A percentile compares a stretch with the other conserved stretches of the same genome.
Evolutionary conservation across 2,888 invertebrate species (phyloP).

Genomic region (Eilema depressum): DNA sequence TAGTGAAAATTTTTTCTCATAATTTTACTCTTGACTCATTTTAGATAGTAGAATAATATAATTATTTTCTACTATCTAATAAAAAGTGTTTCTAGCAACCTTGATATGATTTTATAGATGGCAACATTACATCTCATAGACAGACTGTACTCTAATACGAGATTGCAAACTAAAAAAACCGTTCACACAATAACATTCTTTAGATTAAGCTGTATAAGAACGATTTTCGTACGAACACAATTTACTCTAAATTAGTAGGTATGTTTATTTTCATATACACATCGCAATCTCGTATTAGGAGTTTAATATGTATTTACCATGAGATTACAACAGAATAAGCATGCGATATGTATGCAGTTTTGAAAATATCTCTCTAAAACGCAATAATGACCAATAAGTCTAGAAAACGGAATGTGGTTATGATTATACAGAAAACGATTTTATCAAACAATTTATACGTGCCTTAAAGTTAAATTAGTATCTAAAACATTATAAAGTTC

Average conservation of each 20-base stretch:
- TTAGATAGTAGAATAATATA: no score
- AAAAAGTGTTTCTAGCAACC: not conserved
- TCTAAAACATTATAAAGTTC: not conserved
- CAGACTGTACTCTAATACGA: not conserved
- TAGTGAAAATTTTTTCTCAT: no score
- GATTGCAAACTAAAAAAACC: not conserved
- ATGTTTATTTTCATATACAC: not conserved
- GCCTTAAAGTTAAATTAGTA: slow-evolving; percentile 49
- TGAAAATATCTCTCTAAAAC: slow-evolving; percentile 45
- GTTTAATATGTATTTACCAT: not conserved
- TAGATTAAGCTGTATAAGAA: not conserved
- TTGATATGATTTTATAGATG: not conserved
- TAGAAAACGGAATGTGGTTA: slow-evolving; percentile 71
- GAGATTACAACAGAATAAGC: slow-evolving; percentile 29
- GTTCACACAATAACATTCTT: not conserved
- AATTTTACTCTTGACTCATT: no score
- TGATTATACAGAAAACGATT: slow-evolving; percentile 53
- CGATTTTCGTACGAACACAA: not conserved
- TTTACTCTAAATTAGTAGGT: not conserved
- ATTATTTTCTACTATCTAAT: not conserved
- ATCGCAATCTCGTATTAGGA: not conserved
- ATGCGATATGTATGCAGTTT: slow-evolving; percentile 40
- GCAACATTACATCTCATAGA: not conserved
- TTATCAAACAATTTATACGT: slow-evolving; percentile 57
- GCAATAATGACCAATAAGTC: slow-evolving; percentile 54